A percentile compares a stretch with the other conserved stretches of the same genome.
phyloP scores from a whole-genome alignment of 2,113 vertebrate species.

The Dipodomys ordii region DNA sequence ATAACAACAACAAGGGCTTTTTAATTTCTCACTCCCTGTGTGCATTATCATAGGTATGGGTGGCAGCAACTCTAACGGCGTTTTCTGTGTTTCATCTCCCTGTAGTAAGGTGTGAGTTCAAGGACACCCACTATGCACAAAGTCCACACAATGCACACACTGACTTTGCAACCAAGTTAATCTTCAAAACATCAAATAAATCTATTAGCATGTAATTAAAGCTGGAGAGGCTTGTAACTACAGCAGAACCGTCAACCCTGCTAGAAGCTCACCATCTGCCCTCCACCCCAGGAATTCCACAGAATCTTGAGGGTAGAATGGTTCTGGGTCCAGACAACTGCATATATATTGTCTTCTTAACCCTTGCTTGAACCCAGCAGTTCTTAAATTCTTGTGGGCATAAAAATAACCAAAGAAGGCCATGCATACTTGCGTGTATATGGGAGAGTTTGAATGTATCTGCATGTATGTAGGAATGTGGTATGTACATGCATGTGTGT shows the following conservation, averaged over 20 bases:
- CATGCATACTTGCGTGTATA: background rate
- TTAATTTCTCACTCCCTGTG: background rate
- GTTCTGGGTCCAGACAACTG: background rate
- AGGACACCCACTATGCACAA: background rate
- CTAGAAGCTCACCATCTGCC: background rate
- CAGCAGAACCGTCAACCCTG: background rate
- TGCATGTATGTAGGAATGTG: background rate
- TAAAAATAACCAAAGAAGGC: background rate
- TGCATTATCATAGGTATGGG: background rate
- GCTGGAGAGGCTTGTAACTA: background rate
- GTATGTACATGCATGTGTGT: background rate
- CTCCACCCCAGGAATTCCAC: background rate
- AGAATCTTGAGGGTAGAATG: background rate
- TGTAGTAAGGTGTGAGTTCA: background rate
- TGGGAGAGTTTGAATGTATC: too few species aligned
- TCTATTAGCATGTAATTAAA: background rate
- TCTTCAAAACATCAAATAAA: background rate
- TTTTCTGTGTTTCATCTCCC: rapidly evolving
- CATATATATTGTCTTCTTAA: background rate
- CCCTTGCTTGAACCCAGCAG: background rate
- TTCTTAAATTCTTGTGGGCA: background rate
- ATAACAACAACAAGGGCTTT: background rate
- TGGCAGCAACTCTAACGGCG: background rate
- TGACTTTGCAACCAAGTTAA: background rate
- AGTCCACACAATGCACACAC: too few species aligned